These are phyloP conservation scores for Leucoptera coffeella DNA, from an alignment of 2,888 invertebrate genomes.

Conservation along the genomic window DNA sequence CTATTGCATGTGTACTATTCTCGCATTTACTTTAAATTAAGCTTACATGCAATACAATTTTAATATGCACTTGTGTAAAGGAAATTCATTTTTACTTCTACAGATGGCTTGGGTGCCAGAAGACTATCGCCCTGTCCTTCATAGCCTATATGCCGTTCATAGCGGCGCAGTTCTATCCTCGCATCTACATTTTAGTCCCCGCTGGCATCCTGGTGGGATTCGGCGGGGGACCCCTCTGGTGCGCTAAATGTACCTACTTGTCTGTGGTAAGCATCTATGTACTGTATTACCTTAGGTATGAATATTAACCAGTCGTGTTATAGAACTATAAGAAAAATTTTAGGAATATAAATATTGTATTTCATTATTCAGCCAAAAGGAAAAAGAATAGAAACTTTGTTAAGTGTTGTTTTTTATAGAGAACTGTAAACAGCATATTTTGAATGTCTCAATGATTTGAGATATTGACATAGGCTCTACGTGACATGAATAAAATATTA, in stretches of 20 bases:
- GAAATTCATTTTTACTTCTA: too few species aligned
- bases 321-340: too few species aligned
- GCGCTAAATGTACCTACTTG: slow-evolving; percentile 91
- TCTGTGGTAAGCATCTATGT: slow-evolving; percentile 60
- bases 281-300: not conserved
- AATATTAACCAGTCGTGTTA: slow-evolving; percentile 2
- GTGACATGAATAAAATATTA: too few species aligned
- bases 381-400: too few species aligned
- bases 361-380: not conserved
- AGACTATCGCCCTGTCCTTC: slow-evolving; percentile 81
- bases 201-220: slow-evolving; percentile 79
- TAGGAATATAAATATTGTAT: not conserved
- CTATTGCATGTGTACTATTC: too few species aligned
- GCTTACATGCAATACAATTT: too few species aligned
- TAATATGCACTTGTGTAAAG: too few species aligned
- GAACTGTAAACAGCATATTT: too few species aligned
- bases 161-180: slow-evolving; percentile 83
- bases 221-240: slow-evolving; percentile 92
- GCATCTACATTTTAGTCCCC: slow-evolving; percentile 76
- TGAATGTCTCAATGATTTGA: too few species aligned
- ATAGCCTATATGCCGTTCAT: slow-evolving; percentile 90
- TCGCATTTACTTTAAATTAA: too few species aligned
- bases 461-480: too few species aligned
- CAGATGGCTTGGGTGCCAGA: slow-evolving; percentile 86
- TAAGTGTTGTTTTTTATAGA: too few species aligned